Evolutionary conservation across 2,797 vertebrate genomes (phyloP).

Genomic region (Lates japonicus): DNA sequence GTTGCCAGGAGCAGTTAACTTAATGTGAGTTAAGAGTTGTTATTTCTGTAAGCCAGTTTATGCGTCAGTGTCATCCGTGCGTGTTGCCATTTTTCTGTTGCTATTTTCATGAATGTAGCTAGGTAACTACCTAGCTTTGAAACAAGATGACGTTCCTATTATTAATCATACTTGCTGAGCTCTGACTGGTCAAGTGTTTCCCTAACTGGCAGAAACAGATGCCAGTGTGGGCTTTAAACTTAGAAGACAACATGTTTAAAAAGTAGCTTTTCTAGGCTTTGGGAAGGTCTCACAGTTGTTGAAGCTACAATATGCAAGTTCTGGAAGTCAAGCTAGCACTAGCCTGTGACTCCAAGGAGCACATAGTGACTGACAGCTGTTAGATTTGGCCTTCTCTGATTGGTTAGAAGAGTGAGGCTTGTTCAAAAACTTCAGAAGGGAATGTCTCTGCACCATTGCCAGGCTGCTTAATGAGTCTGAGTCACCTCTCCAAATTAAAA

Average conservation of each 20-base stretch:
- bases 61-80: conserved; percentile 5
- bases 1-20: neutral
- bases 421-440: neutral
- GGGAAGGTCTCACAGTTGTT: conserved; percentile 7
- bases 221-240: neutral
- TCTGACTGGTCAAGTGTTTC: neutral
- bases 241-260: neutral
- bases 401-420: neutral
- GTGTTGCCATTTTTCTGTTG: neutral
- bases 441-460: neutral
- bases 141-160: conserved; percentile 3
- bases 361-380: neutral
- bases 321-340: neutral
- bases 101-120: conserved; percentile 1
- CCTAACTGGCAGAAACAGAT: neutral
- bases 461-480: neutral
- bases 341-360: neutral
- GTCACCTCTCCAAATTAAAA: neutral
- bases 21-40: neutral
- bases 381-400: neutral
- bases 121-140: neutral
- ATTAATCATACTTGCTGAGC: neutral
- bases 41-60: neutral
- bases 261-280: neutral
- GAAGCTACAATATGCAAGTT: neutral